phyloP scores from a whole-genome alignment of 2,113 vertebrate genomes.

The Malurus alboscapulatus region DNA sequence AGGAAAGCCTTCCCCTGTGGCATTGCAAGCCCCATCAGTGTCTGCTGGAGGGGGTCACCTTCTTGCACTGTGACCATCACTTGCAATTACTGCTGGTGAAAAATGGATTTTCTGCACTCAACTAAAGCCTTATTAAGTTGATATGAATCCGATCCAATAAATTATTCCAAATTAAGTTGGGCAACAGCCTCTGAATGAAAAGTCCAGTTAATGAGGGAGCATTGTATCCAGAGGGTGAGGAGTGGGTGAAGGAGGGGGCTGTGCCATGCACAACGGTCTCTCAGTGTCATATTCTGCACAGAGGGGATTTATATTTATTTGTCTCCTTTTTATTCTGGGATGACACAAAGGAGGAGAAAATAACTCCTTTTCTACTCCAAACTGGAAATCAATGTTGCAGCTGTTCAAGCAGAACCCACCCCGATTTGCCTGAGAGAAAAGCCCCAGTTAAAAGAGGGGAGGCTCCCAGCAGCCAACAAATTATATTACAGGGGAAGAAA shows the following conservation, averaged over 20 bases:
- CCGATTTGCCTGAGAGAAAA: background rate
- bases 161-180: constrained; percentile 41
- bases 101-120: constrained; percentile 11
- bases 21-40: fast-evolving
- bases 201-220: constrained; percentile 29
- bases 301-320: constrained; percentile 29
- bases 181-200: background rate
- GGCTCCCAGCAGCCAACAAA: constrained; percentile 9
- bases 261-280: background rate
- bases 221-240: background rate
- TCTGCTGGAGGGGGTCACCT: background rate
- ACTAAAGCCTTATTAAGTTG: background rate
- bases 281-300: constrained; percentile 22
- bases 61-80: background rate
- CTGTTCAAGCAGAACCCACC: constrained; percentile 35
- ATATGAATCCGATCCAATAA: constrained; percentile 30
- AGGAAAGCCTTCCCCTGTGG: background rate
- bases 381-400: constrained; percentile 35
- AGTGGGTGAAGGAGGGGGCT: background rate
- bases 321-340: constrained; percentile 12
- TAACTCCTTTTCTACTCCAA: background rate
- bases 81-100: background rate
- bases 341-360: constrained; percentile 49
- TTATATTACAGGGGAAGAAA: constrained; percentile 2
- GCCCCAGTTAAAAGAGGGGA: background rate